A percentile compares a stretch with the other conserved stretches of the same genome.
These are phyloP conservation scores for Drosophila austrosaltans DNA, from an alignment of 2,888 invertebrate species.

Conservation along the genomic window DNA sequence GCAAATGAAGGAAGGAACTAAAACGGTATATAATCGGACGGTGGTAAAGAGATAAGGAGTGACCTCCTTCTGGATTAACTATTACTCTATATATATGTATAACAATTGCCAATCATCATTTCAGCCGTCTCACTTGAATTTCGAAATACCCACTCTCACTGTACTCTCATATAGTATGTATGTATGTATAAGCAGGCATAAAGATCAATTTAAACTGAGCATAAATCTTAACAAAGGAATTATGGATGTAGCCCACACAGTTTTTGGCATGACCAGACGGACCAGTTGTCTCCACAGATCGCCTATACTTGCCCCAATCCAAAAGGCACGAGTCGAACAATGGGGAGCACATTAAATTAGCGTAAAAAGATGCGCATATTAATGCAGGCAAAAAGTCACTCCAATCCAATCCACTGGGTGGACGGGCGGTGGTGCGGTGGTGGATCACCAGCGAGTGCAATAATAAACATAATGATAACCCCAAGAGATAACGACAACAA, in stretches of 20 bases:
- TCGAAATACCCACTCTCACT: constrained; percentile 19
- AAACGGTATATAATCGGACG: constrained; percentile 14
- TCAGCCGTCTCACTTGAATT: constrained; percentile 8
- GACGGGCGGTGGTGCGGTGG: constrained; percentile 13
- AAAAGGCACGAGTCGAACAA: constrained; percentile 42
- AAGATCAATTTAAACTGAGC: constrained; percentile 47
- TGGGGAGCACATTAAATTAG: constrained; percentile 54
- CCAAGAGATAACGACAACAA: constrained; percentile 59
- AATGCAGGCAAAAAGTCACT: constrained; percentile 32
- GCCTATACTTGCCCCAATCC: not conserved
- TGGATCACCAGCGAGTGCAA: constrained; percentile 41
- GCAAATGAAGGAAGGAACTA: constrained; percentile 15
- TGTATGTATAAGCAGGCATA: constrained; percentile 14
- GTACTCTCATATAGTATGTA: too few species aligned
- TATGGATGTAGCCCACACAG: constrained; percentile 13
- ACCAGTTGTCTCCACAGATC: not conserved
- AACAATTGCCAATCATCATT: constrained; percentile 11
- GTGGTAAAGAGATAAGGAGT: constrained; percentile 11
- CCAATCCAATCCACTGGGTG: not conserved
- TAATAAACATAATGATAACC: constrained; percentile 68
- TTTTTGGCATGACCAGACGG: constrained; percentile 4
- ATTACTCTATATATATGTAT: not conserved
- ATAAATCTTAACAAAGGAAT: constrained; percentile 32
- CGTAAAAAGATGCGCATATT: constrained; percentile 52
- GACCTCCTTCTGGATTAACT: constrained; percentile 14